Evolutionary conservation across 1,140 invertebrate species (phyloP).

Genomic region (Drosophila equinoxialis): DNA sequence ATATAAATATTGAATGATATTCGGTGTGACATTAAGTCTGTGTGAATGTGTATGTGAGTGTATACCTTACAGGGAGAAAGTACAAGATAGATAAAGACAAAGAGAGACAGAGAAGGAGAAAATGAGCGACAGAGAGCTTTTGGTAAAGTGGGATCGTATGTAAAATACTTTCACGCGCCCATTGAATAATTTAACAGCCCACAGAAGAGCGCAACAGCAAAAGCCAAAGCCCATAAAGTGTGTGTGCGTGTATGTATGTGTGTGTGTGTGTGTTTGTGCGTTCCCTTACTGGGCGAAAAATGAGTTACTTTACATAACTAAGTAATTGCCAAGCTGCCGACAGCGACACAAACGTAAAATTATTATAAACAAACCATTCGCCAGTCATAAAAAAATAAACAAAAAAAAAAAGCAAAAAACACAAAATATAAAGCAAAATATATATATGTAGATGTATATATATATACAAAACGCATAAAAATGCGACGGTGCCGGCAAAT

Average conservation of each 20-base stretch:
- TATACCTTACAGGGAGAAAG: not conserved
- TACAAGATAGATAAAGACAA: not conserved
- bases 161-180: constrained; percentile 61
- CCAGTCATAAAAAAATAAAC: constrained; percentile 44
- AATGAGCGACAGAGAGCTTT: not conserved
- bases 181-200: constrained; percentile 57
- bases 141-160: constrained; percentile 57
- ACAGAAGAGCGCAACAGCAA: constrained; percentile 25
- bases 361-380: constrained; percentile 63
- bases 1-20: constrained; percentile 62
- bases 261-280: not conserved
- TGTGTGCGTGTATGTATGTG: not conserved
- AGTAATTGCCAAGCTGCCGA: constrained; percentile 54
- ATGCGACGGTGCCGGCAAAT: constrained; percentile 44
- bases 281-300: constrained; percentile 37
- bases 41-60: constrained; percentile 7
- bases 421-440: constrained; percentile 2
- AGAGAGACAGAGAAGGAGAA: not conserved
- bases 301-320: constrained; percentile 64
- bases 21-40: constrained; percentile 52
- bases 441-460: no score
- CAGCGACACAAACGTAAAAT: constrained; percentile 60
- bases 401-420: constrained; percentile 5
- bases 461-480: constrained; percentile 37
- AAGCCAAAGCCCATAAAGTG: constrained; percentile 1